phyloP scores from a whole-genome alignment of 2,113 vertebrate species.

The Ellobius talpinus region DNA sequence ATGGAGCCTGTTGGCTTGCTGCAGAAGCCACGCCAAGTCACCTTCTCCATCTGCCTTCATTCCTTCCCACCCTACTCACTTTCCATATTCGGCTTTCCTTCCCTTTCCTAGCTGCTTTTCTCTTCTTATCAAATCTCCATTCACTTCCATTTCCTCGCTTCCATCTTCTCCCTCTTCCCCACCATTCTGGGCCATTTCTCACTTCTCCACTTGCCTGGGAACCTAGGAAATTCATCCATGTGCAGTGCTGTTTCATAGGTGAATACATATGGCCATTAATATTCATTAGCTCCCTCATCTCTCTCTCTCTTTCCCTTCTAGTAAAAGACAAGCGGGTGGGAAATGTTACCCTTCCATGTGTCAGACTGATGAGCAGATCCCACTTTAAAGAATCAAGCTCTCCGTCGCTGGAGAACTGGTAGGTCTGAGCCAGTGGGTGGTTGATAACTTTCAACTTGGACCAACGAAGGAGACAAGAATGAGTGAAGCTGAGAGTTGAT shows the following conservation, averaged over 20 bases:
- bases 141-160: neutral
- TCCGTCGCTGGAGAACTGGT: slow-evolving; percentile 33
- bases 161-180: neutral
- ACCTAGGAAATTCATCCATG: neutral
- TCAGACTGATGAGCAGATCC: slow-evolving; percentile 55
- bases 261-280: slow-evolving; percentile 74
- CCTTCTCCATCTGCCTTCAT: neutral
- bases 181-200: neutral
- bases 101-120: neutral
- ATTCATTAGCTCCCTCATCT: slow-evolving; percentile 71
- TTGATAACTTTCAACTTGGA: slow-evolving; percentile 21
- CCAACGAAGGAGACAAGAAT: slow-evolving; percentile 39
- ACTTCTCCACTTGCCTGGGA: neutral
- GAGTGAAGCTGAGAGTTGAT: neutral
- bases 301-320: neutral
- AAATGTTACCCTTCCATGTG: slow-evolving; percentile 60
- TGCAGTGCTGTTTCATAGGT: slow-evolving; percentile 61
- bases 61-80: neutral
- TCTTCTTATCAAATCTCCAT: neutral
- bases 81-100: neutral
- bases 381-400: slow-evolving; percentile 35
- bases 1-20: slow-evolving; percentile 29
- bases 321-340: neutral
- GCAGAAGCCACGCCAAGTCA: neutral
- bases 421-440: neutral